Conservation (phyloP, 2,888 invertebrate species). For the Lasiommata megera region DNA sequence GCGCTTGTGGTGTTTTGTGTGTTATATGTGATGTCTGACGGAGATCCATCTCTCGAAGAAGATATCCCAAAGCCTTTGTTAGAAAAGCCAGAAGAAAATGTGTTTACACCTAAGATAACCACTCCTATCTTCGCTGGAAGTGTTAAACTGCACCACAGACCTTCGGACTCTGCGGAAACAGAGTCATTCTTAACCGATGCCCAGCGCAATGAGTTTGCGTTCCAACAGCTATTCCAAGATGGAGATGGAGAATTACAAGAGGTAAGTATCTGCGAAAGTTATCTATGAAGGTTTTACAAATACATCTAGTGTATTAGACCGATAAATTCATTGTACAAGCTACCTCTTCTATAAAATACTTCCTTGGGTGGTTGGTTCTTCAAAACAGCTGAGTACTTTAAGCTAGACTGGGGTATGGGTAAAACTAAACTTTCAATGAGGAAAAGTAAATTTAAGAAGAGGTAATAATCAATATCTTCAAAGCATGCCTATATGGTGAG, state of each 20-base stretch:
- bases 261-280: conserved; percentile 42
- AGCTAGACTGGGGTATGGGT: too few relatives aligned
- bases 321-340: too few relatives aligned
- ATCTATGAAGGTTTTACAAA: neutral
- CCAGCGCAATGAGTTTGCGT: conserved; percentile 70
- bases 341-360: too few relatives aligned
- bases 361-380: too few relatives aligned
- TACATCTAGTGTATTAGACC: too few relatives aligned
- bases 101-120: conserved; percentile 71
- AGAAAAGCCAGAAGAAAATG: conserved; percentile 65
- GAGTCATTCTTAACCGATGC: conserved; percentile 68
- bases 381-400: too few relatives aligned
- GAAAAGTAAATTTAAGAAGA: too few relatives aligned
- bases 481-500: too few relatives aligned
- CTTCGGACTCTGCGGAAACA: conserved; percentile 60
- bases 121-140: conserved; percentile 68
- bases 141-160: conserved; percentile 64
- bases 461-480: too few relatives aligned
- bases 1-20: conserved; percentile 10
- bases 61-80: conserved; percentile 69
- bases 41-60: conserved; percentile 76
- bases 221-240: conserved; percentile 67
- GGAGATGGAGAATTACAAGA: conserved; percentile 62
- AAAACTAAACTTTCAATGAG: too few relatives aligned
- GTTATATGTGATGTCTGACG: conserved; percentile 74